Evolutionary conservation across 2,797 vertebrate genomes (phyloP).

Genomic region (Tauraco hartlaubi): DNA sequence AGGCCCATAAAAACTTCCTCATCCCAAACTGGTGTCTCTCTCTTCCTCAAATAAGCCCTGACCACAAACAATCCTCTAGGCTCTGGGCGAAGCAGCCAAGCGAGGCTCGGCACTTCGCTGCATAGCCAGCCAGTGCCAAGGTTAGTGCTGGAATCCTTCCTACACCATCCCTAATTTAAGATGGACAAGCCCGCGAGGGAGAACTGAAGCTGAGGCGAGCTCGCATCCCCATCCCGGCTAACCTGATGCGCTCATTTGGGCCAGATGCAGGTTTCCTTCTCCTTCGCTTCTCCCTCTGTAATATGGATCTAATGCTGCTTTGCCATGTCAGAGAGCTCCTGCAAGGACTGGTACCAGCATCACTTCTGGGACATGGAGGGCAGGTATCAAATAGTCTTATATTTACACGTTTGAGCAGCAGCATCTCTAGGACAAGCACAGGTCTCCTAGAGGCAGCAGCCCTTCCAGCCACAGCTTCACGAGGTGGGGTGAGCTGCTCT

Average conservation of each 20-base stretch:
- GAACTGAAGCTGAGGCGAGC: rapidly evolving
- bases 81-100: background rate
- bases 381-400: background rate
- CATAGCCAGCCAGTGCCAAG: background rate
- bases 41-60: background rate
- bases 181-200: rapidly evolving
- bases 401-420: background rate
- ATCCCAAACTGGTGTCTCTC: background rate
- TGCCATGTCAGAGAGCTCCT: background rate
- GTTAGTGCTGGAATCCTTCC: background rate
- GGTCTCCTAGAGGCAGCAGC: background rate
- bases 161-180: background rate
- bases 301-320: background rate
- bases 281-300: background rate
- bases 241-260: rapidly evolving
- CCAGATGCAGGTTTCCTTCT: background rate
- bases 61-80: rapidly evolving
- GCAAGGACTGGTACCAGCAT: background rate
- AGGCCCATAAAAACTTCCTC: background rate
- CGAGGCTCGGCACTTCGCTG: background rate
- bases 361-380: background rate
- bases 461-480: background rate
- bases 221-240: rapidly evolving
- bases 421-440: background rate
- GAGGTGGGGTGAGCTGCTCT: background rate